Base-by-base conservation (phyloP, 2,113 vertebrate species). In the Xyrauchen texanus region DNA sequence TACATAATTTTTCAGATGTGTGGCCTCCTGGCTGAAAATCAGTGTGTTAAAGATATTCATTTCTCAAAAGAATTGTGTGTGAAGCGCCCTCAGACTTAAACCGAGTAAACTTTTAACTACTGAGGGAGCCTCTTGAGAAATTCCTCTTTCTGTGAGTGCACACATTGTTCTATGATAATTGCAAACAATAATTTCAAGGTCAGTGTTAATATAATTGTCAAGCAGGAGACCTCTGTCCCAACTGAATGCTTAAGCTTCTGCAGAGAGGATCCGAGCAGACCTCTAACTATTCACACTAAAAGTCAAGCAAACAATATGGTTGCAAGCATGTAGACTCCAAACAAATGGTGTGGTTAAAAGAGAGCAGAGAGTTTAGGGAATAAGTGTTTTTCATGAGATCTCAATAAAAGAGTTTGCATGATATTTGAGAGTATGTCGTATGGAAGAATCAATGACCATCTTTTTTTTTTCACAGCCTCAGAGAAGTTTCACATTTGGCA, bases 391-490 rank as follows among this genome's bases (percentile, higher is more conserved):
- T 4, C 7, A 52, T 51, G 5, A 68, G 5, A 11, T 44, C 52
- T 70, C 7, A 69, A 7, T 53, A 8, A 53, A 8, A 42, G 4
- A 2, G 11, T 61, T 73, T 47, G 5, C 3, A 44, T 46, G 8
- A 12, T 13, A 62, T 42, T 63, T 74, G 2, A 58, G 5, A 58
- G 55, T 12, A 13, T 53, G 11, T 4, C 13, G 8, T 53, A 7
- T 51, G 9, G 58, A 69, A 47, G 11, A 13, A 9, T 55, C 1
- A 34, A 34, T 34, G 21, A 69, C 21, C 65, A 1, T 46, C 68
- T 53, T 78, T 76, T 69, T 76, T 64, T 49, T 44, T 16, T 6
- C 6, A 4, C 90, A 90, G 89, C 81, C 79, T 61, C 83, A 87
- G 83, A 89, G 8, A 85, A 81, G 75, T 55, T 52, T 46, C 70